phyloP scores from a whole-genome alignment of 2,888 invertebrate species.

The Ectobius pallidus region DNA sequence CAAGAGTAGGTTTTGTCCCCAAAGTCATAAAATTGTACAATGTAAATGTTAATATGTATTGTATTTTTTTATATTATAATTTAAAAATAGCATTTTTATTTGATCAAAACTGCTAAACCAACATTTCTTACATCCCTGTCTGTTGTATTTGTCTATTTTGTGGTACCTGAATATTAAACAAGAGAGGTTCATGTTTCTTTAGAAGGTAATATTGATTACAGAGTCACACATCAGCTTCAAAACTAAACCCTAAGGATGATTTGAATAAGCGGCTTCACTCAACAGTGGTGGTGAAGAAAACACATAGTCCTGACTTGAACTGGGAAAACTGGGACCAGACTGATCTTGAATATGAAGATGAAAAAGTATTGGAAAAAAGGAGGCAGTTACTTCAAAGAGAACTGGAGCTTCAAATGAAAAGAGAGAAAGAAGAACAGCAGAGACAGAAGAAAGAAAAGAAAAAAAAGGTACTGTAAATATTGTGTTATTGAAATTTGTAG shows the following conservation, averaged over 20 bases:
- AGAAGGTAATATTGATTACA: conserved; percentile 18
- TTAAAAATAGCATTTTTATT: too few relatives aligned
- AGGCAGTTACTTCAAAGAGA: conserved; percentile 77
- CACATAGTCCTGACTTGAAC: conserved; percentile 67
- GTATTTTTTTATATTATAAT: too few relatives aligned
- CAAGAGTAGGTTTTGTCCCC: too few relatives aligned
- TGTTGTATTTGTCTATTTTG: too few relatives aligned
- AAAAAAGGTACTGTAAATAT: conserved; percentile 54
- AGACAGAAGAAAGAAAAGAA: conserved; percentile 66
- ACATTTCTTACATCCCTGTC: too few relatives aligned
- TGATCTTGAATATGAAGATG: conserved; percentile 80
- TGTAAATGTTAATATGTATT: too few relatives aligned
- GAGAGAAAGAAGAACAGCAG: conserved; percentile 72
- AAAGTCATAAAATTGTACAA: too few relatives aligned
- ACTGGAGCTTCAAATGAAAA: conserved; percentile 78
- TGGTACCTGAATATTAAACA: too few relatives aligned
- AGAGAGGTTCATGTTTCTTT: background rate
- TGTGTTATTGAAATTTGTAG: too few relatives aligned
- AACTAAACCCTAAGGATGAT: conserved; percentile 59
- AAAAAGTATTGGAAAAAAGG: conserved; percentile 77
- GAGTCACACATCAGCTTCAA: conserved; percentile 9
- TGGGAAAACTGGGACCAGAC: conserved; percentile 80
- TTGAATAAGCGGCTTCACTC: conserved; percentile 69
- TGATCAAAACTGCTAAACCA: too few relatives aligned
- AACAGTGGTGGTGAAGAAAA: conserved; percentile 61